A percentile compares a stretch with the other conserved stretches of the same genome.
These are phyloP conservation scores for Chrysochloris asiatica DNA, from an alignment of 2,113 vertebrate species.

Conservation along the genomic window DNA sequence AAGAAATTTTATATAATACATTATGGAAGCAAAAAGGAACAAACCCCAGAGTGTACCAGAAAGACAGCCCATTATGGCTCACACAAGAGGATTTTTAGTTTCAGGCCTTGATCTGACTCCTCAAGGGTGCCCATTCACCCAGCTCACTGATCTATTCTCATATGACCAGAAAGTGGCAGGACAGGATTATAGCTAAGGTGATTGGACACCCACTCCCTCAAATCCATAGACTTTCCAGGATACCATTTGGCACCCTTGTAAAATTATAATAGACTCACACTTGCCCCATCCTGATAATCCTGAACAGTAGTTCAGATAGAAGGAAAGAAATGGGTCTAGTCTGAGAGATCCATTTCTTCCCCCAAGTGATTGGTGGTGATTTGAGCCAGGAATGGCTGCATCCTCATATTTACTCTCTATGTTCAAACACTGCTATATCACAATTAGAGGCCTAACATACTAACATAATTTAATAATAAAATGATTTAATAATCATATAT, in stretches of 20 bases:
- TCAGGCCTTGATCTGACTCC: neutral
- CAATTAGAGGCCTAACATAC: neutral
- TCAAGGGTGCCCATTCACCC: neutral
- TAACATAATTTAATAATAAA: constrained; percentile 28
- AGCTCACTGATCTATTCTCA: neutral
- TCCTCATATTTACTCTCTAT: neutral
- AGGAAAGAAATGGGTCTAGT: neutral
- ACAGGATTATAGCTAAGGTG: neutral
- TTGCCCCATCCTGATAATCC: neutral
- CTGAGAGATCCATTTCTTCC: neutral
- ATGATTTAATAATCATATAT: constrained; percentile 7
- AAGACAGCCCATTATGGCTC: neutral
- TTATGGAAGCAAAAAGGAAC: neutral
- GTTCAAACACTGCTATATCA: constrained; percentile 34
- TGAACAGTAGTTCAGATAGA: neutral
- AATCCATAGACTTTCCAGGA: neutral
- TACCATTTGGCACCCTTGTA: neutral
- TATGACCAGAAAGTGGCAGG: neutral
- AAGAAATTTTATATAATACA: neutral
- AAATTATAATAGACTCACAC: neutral
- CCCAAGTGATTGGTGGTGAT: neutral
- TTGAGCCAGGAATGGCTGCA: neutral
- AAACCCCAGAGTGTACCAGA: neutral
- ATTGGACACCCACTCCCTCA: neutral
- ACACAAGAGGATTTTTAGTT: neutral